Base-by-base conservation (phyloP, 1,140 invertebrate species). In the Schlechtendalia chinensis region DNA sequence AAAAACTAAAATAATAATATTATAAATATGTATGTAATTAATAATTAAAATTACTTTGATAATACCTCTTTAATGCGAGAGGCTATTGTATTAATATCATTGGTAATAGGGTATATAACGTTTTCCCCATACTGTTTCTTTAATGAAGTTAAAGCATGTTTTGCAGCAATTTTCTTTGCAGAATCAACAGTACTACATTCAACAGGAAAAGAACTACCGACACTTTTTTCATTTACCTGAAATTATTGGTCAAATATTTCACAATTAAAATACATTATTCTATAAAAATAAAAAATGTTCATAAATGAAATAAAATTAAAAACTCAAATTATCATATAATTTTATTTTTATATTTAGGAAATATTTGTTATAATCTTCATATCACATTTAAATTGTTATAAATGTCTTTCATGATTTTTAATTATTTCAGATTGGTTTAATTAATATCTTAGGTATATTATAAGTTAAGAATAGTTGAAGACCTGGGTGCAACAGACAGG, bases 111-210 rank as follows among this genome's bases (percentile, higher is more conserved):
- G 16, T 79, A 63, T 50, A 61, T 59, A 19, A 61, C 22, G 50
- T 27, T 79, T 75, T 75, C 72, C 1, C 72, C 72, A 59, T 75
- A 75, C 10, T 75, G 72, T 54, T 58, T 75, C 39, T 75, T 75
- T 24, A 75, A 59, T 6, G 12, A 1, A 58, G 22, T 39, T 22
- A 63, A 3, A 79, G 58, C 75, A 5, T 47, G 32, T 79, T 79
- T 61, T 19, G 75, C 75, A n/a, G 75, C 75, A 0, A 75, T 54
- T 39, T 58, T 58, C 24, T 75, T 58, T 8, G 72, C 53, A 32
- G 39, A 24, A 10, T 75, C 32, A 39, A 24, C 14, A 17, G 29
- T 39, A 24, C 4, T 59, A 24, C 72, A 75, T 59, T 75, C 72
- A 22, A 75, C 32, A 45, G 72, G 72, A 5, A 75, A 75, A 24